Evolutionary conservation across 2,888 invertebrate species (phyloP).

Genomic region (Hyposoter dolosus): DNA sequence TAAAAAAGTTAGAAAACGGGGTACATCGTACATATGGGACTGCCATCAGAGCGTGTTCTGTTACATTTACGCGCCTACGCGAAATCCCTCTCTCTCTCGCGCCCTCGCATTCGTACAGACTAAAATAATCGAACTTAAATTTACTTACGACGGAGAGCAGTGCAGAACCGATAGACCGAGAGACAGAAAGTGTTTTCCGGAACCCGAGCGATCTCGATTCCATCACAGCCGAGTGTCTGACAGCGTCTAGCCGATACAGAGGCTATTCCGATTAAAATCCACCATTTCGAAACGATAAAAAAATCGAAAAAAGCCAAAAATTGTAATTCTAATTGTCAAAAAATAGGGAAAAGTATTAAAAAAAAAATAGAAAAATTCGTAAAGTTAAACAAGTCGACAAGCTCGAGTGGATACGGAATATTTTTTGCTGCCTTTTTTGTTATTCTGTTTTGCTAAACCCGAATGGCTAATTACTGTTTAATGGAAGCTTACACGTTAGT

Average conservation of each 20-base stretch:
- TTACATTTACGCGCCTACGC: conserved; percentile 51
- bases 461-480: conserved; percentile 18
- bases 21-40: conserved; percentile 19
- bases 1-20: conserved; percentile 20
- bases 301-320: background rate
- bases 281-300: background rate
- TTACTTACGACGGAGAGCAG: conserved; percentile 21
- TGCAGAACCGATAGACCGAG: background rate
- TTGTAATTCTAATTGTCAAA: background rate
- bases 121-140: conserved; percentile 28
- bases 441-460: background rate
- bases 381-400: background rate
- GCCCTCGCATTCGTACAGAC: conserved; percentile 11
- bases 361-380: background rate
- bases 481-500: conserved; percentile 5
- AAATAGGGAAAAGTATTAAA: background rate
- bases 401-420: background rate
- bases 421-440: background rate
- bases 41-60: conserved; percentile 25
- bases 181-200: conserved; percentile 7
- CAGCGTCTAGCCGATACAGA: background rate
- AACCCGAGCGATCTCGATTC: conserved; percentile 26
- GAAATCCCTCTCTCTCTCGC: conserved; percentile 25
- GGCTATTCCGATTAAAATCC: background rate
- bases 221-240: background rate